These are phyloP conservation scores for Phyllostomus discolor DNA, from an alignment of 2,113 vertebrate species.

Conservation along the genomic window DNA sequence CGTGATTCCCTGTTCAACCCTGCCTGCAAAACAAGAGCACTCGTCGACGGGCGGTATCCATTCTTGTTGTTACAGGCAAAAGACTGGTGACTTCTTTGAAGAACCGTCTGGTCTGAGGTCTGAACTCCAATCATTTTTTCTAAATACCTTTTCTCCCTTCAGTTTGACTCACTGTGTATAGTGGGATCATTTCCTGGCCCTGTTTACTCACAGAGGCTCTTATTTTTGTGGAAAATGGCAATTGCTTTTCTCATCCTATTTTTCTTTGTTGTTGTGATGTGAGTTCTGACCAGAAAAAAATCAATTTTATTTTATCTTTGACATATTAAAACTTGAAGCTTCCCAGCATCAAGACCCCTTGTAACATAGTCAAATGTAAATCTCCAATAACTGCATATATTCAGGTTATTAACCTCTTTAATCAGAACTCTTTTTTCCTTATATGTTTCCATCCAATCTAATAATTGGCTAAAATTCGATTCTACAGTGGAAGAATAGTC, in stretches of 20 bases:
- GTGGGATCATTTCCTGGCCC: background rate
- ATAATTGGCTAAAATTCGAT: background rate
- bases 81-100: background rate
- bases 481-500: background rate
- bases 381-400: background rate
- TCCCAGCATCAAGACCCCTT: background rate
- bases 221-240: background rate
- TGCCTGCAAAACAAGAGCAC: background rate
- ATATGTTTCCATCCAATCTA: background rate
- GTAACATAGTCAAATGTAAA: background rate
- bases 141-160: background rate
- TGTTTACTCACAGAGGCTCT: background rate
- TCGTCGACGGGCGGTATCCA: background rate
- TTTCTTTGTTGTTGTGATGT: background rate
- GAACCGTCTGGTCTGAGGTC: background rate
- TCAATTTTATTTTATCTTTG: background rate
- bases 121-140: background rate
- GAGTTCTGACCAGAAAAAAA: background rate
- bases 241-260: background rate
- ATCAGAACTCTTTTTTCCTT: background rate
- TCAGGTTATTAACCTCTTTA: background rate
- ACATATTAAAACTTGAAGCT: background rate
- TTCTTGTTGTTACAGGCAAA: background rate
- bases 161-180: background rate
- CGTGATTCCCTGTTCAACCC: background rate